Percentiles rank a stretch among this genome's conserved stretches.
These are phyloP conservation scores for Cotesia glomerata DNA, from an alignment of 1,140 invertebrate genomes.

Conservation along the genomic window DNA sequence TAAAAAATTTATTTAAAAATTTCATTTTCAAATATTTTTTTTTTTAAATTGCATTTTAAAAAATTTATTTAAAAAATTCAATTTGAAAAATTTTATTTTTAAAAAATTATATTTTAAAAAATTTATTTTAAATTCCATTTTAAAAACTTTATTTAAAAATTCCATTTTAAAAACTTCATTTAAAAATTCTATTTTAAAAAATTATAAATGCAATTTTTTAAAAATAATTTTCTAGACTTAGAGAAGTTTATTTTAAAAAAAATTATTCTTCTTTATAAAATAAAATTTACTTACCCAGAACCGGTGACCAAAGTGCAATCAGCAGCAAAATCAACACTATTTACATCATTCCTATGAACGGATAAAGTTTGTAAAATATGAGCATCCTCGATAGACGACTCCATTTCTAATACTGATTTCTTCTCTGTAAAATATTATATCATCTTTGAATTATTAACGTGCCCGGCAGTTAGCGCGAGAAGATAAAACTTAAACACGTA, in stretches of 20 bases:
- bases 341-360: slow-evolving; percentile 72
- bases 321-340: slow-evolving; percentile 68
- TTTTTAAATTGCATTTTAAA: no score
- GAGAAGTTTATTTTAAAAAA: background rate
- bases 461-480: no score
- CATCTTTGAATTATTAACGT: background rate
- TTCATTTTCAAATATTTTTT: no score
- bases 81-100: no score
- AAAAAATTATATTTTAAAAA: background rate
- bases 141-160: background rate
- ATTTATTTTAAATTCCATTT: background rate
- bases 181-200: no score
- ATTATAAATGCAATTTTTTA: no score
- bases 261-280: background rate
- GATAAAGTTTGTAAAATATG: slow-evolving; percentile 64
- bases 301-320: slow-evolving; percentile 68
- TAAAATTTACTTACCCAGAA: slow-evolving; percentile 63
- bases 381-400: slow-evolving; percentile 42
- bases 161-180: no score
- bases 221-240: no score
- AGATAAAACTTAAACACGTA: no score
- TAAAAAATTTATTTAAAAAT: no score
- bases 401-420: background rate
- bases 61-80: background rate
- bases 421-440: background rate